Conservation (phyloP, 2,113 vertebrate genomes). For the Percina caprodes region DNA sequence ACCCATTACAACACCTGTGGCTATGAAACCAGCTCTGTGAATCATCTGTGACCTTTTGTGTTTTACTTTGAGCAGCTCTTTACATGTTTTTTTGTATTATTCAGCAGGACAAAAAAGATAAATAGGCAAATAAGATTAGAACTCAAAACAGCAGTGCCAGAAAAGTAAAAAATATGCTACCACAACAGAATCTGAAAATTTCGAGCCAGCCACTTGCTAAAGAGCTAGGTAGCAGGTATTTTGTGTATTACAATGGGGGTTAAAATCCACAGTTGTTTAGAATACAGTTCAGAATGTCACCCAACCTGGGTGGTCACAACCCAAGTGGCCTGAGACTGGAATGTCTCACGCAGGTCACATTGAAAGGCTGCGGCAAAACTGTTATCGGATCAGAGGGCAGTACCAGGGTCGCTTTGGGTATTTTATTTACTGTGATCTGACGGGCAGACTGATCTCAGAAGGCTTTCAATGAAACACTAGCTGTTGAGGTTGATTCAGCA, state of each 20-base stretch:
- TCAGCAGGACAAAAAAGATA: background rate
- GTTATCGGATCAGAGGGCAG: constrained; percentile 36
- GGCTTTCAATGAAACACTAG: constrained; percentile 21
- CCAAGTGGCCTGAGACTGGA: constrained; percentile 15
- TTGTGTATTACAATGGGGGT: constrained; percentile 1
- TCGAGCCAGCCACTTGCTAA: background rate
- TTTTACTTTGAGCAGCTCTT: background rate
- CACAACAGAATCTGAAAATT: background rate
- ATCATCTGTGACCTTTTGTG: constrained; percentile 27
- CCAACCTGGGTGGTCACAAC: constrained; percentile 23
- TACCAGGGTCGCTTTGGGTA: background rate
- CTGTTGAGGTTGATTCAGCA: background rate
- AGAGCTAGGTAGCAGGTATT: background rate
- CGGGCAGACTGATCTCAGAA: constrained; percentile 5
- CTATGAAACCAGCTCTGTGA: constrained; percentile 23
- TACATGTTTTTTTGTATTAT: background rate
- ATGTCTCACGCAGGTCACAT: constrained; percentile 20
- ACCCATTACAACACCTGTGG: background rate
- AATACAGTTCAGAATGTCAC: background rate
- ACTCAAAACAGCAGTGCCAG: background rate
- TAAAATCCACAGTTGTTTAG: background rate
- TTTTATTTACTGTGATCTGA: constrained; percentile 37
- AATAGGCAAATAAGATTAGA: background rate
- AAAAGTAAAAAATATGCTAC: background rate
- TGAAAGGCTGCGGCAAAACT: background rate